Evolutionary conservation across 1,140 invertebrate species (phyloP).

Genomic region (Procambarus virginalis): DNA sequence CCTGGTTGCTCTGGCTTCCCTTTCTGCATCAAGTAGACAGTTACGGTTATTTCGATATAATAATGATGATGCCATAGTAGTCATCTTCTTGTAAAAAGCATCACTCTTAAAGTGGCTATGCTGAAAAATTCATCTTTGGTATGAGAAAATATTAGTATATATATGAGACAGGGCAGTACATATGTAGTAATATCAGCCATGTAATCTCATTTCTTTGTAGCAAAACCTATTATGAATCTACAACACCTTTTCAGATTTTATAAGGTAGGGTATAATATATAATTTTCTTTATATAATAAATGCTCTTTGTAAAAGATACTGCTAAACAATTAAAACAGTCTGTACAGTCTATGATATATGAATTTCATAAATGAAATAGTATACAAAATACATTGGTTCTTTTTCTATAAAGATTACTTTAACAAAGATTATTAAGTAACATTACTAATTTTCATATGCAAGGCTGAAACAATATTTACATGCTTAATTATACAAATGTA

Average conservation of each 20-base stretch:
- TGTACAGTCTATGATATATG: constrained; percentile 51
- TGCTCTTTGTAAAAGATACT: neutral
- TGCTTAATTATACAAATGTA: neutral
- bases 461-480: constrained; percentile 17
- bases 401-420: neutral
- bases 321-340: neutral
- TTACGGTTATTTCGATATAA: no score
- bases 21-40: no score
- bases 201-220: neutral
- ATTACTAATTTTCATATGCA: neutral
- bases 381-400: neutral
- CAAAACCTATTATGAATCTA: neutral
- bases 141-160: no score
- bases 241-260: neutral
- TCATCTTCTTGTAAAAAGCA: no score
- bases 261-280: neutral
- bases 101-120: no score
- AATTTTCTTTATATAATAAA: neutral
- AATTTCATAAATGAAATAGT: constrained; percentile 13
- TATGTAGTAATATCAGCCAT: neutral
- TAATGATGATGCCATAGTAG: no score
- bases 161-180: no score
- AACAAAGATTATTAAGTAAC: neutral
- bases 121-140: no score
- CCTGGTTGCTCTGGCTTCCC: no score